Evolutionary conservation across 2,888 invertebrate genomes (phyloP).

Genomic region (Acanthopleura granulata): DNA sequence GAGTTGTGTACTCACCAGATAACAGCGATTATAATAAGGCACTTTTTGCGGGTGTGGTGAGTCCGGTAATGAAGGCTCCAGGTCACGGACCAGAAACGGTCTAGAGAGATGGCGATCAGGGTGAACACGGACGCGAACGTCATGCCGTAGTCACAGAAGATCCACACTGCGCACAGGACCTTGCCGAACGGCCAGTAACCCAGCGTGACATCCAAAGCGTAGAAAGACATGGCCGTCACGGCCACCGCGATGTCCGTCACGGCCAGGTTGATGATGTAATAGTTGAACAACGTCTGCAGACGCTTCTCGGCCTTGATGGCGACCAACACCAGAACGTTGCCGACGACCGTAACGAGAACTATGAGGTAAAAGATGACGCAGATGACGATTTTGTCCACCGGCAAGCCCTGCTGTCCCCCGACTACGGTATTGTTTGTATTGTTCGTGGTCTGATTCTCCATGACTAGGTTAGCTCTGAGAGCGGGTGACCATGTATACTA

Average conservation of each 20-base stretch:
- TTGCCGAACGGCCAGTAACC: conserved; percentile 66
- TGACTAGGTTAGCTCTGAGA: no score
- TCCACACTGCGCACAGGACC: conserved; percentile 65
- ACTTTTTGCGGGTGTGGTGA: conserved; percentile 47
- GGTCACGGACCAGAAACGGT: conserved; percentile 57
- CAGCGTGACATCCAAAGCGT: conserved; percentile 58
- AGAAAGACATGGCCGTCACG: conserved; percentile 65
- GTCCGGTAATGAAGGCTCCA: conserved; percentile 52
- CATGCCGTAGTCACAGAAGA: conserved; percentile 68
- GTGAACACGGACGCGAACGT: conserved; percentile 69
- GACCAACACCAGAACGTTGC: conserved; percentile 64
- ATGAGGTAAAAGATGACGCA: conserved; percentile 44
- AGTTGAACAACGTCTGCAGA: conserved; percentile 65
- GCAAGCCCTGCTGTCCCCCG: no score
- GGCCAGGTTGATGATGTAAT: conserved; percentile 49
- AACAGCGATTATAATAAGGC: conserved; percentile 33
- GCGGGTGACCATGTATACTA: no score
- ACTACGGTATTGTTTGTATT: no score
- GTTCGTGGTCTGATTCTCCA: no score
- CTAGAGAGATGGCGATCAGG: conserved; percentile 62
- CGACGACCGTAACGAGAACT: conserved; percentile 50
- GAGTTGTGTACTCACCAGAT: conserved; percentile 46
- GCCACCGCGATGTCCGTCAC: conserved; percentile 63
- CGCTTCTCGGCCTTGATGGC: conserved; percentile 58
- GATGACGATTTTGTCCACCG: conserved; percentile 28